Evolutionary conservation across 2,888 invertebrate genomes (phyloP), one percentile per base, ranked within the genome.

Genomic region (Epistrophella euchroma): DNA sequence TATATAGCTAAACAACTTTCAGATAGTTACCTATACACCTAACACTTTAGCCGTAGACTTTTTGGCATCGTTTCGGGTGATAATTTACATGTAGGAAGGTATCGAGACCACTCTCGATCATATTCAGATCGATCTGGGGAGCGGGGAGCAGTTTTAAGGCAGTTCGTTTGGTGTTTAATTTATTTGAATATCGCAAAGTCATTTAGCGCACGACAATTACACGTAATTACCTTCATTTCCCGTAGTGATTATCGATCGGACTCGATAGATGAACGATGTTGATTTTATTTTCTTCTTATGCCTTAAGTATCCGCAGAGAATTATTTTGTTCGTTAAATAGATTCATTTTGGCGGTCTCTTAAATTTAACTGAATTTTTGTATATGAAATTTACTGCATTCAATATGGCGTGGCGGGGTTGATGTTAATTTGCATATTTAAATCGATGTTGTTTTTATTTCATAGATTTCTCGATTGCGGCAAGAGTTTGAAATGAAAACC

Each of bases 151-250:
- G 25, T 32, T 40, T 40, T 17, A 25, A n/a, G 35, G 37, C n/a
- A 40, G 6, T 25, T 76, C 47, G 77, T 76, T 80, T 79, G 80
- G 80, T 73, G 60, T 56, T 68, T 76, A 80, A 85, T 85, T 80
- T 85, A 85, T 85, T 40, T 37, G 85, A 80, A 77, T 80, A 85
- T 85, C 80, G 85, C 85, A 80, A 80, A 85, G 72, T 80, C 85
- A 85, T 85, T 85, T 80, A 85, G 85, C 76, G 62, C 85, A 85
- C 85, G 80, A 85, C 80, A 85, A 85, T 80, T 85, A 76, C 80
- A 55, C 50, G 76, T 85, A 85, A 85, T 85, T 85, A 80, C 76
- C 80, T 73, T 80, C 80, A 85, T 85, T 85, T 85, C 85, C 85
- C 80, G 72, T 70, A 62, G 84, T 72, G 84, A 79, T 84, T 79